A percentile compares a stretch with the other conserved stretches of the same genome.
phyloP scores from a whole-genome alignment of 1,140 invertebrate genomes.

The Nasonia vitripennis region DNA sequence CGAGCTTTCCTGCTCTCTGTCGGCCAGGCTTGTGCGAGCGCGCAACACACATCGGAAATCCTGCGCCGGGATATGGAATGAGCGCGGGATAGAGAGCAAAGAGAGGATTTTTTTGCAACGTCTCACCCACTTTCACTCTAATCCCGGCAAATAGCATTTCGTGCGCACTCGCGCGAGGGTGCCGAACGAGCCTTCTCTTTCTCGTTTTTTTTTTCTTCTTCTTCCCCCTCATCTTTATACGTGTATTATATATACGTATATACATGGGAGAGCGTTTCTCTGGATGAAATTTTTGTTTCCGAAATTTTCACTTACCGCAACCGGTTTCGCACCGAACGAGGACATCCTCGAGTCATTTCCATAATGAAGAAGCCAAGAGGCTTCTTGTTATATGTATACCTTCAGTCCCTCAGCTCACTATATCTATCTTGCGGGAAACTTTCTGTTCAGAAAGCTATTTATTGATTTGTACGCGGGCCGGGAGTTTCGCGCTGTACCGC shows the following conservation, averaged over 20 bases:
- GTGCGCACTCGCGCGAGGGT: background rate
- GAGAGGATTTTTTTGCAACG: constrained; percentile 1
- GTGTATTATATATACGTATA: background rate
- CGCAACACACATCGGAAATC: background rate
- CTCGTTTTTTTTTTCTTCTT: background rate
- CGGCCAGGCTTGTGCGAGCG: background rate
- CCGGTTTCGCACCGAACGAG: too few species aligned
- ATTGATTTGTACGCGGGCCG: too few species aligned
- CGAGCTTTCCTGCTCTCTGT: background rate
- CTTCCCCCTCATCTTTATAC: background rate
- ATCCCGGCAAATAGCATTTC: constrained; percentile 10
- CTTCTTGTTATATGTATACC: too few species aligned
- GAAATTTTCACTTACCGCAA: background rate
- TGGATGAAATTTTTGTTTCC: background rate
- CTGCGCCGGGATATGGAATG: background rate
- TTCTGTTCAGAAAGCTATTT: too few species aligned
- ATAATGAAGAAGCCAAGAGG: too few species aligned
- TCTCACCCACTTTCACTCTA: background rate
- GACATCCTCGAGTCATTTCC: too few species aligned
- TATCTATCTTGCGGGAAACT: too few species aligned
- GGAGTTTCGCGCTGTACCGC: too few species aligned
- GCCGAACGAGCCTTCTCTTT: background rate
- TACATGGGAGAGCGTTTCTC: background rate
- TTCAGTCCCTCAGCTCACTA: too few species aligned
- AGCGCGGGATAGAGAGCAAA: background rate